A percentile compares a stretch with the other conserved stretches of the same genome.
These are phyloP conservation scores for Medauroidea extradentata DNA, from an alignment of 1,140 invertebrate genomes.

Conservation along the genomic window DNA sequence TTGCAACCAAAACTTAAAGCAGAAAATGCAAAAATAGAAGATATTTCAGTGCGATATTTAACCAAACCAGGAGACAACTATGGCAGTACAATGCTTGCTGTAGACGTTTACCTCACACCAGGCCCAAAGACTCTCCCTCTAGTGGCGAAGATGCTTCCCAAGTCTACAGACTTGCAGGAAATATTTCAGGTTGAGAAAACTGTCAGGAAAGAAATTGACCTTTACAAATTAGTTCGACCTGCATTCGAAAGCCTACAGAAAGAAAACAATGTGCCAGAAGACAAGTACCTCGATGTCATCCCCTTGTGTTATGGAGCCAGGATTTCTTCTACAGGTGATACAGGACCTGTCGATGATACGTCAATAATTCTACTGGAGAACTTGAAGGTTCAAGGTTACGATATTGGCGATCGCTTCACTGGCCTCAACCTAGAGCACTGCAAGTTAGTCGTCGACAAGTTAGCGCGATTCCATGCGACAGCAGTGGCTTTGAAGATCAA, in stretches of 20 bases:
- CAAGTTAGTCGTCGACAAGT: background rate
- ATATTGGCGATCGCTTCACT: background rate
- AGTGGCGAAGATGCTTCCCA: conserved; percentile 1
- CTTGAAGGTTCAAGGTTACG: background rate
- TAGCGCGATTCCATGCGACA: conserved; percentile 7
- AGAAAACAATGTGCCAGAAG: background rate
- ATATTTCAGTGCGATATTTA: background rate
- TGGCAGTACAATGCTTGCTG: conserved; percentile 7
- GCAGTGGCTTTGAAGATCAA: background rate
- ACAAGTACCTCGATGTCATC: conserved; percentile 1
- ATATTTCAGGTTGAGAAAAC: conserved; percentile 1
- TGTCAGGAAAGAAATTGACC: conserved; percentile 9
- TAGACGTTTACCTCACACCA: background rate
- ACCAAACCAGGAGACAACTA: conserved; percentile 10
- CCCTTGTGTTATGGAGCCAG: conserved; percentile 7
- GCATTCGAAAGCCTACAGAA: background rate
- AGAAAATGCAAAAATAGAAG: too few species aligned
- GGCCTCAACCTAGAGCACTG: conserved; percentile 5
- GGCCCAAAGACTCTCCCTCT: background rate
- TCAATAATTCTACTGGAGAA: conserved; percentile 1
- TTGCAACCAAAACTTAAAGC: too few species aligned
- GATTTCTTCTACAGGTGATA: background rate
- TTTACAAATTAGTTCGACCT: conserved; percentile 2
- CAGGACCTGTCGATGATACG: background rate
- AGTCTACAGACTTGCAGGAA: background rate